Conservation (phyloP, 1,140 invertebrate genomes). For the Trichonephila clavata region DNA sequence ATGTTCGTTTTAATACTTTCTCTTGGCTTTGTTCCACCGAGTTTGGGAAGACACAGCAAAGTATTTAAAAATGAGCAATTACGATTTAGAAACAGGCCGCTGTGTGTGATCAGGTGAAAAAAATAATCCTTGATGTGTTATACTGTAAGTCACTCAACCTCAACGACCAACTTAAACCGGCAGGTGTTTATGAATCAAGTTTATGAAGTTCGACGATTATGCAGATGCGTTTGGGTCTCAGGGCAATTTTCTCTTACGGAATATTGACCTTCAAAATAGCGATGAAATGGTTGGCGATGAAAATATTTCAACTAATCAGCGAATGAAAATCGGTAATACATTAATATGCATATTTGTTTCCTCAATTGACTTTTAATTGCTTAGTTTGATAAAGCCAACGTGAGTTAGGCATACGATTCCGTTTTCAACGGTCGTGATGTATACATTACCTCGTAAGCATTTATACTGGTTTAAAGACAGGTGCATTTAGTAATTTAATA, state of each 20-base stretch:
- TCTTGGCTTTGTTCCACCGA: neutral
- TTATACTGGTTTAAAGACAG: too few species aligned
- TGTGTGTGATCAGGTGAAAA: constrained; percentile 6
- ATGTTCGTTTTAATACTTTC: neutral
- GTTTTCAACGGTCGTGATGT: too few species aligned
- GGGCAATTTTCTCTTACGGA: neutral
- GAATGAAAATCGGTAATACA: too few species aligned
- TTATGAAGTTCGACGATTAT: neutral
- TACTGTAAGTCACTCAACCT: constrained; percentile 1
- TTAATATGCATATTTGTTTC: too few species aligned
- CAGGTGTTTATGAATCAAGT: constrained; percentile 8
- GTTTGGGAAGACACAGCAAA: too few species aligned
- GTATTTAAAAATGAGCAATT: too few species aligned
- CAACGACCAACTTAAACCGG: neutral
- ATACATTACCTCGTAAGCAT: too few species aligned
- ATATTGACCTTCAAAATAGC: neutral
- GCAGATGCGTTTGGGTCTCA: neutral
- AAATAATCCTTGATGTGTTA: neutral
- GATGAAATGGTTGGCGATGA: neutral
- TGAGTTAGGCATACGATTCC: too few species aligned
- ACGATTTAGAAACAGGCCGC: neutral
- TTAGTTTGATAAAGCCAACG: too few species aligned
- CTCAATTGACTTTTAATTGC: too few species aligned
- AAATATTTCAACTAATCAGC: too few species aligned
- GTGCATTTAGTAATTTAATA: too few species aligned